Conservation (phyloP, 2,797 vertebrate genomes). For the Pogonophryne albipinna region DNA sequence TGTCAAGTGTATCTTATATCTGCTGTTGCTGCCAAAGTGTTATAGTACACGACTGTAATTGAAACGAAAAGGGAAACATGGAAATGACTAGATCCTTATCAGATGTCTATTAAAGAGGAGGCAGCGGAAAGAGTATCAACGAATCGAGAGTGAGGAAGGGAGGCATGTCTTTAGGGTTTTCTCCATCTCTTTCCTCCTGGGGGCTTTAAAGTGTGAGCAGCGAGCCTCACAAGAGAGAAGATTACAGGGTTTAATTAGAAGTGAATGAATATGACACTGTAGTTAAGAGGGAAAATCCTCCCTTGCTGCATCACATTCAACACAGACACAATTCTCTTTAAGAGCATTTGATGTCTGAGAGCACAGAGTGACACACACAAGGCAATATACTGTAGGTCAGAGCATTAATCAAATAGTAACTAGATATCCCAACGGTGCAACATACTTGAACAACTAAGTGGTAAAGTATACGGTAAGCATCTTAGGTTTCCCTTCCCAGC, state of each 20-base stretch:
- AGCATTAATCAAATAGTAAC: slow-evolving; percentile 16
- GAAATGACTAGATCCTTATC: slow-evolving; percentile 29
- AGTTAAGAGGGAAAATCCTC: slow-evolving; percentile 71
- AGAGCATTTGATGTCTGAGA: slow-evolving; percentile 37
- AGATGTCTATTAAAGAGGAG: slow-evolving; percentile 33
- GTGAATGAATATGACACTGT: slow-evolving; percentile 78
- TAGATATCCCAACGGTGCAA: slow-evolving; percentile 25
- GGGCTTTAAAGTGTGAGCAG: slow-evolving; percentile 73
- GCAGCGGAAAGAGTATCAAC: slow-evolving; percentile 13
- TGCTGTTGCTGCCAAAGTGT: slow-evolving; percentile 13
- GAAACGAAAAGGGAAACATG: slow-evolving; percentile 27
- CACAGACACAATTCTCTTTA: slow-evolving; percentile 27
- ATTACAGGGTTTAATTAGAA: slow-evolving; percentile 81
- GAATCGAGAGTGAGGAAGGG: slow-evolving; percentile 18
- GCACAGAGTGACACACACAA: slow-evolving; percentile 25
- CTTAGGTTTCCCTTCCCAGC: not conserved
- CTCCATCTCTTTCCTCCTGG: slow-evolving; percentile 51
- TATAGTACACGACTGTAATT: not conserved
- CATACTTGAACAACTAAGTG: slow-evolving; percentile 25
- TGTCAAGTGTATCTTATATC: not conserved
- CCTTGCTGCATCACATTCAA: slow-evolving; percentile 44
- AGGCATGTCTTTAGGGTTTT: slow-evolving; percentile 43
- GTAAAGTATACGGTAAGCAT: slow-evolving; percentile 1
- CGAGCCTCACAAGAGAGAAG: slow-evolving; percentile 63
- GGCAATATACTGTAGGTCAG: slow-evolving; percentile 21